Evolutionary conservation across 2,888 invertebrate genomes (phyloP), one percentile per base, ranked within the genome.

Genomic region (Apamea epomidion): DNA sequence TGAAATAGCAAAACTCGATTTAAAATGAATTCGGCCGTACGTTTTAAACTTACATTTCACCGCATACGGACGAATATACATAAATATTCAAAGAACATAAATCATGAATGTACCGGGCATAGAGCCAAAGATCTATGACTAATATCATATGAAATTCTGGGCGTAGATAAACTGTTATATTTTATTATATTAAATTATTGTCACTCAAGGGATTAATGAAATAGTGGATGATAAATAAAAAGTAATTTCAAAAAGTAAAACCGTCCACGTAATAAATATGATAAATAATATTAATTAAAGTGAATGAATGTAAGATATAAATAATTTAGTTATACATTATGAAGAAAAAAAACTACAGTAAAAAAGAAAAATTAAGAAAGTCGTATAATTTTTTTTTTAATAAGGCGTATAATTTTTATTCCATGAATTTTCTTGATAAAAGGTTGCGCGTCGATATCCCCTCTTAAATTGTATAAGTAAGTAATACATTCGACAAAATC

Each of bases 101-200:
- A 76, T 80, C 78, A 69, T 51, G 74, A 77, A 6, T 84, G 81
- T 81, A 78, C 86, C 51, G 76, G 86, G 87, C 83, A 37, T 0
- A 1, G n/a, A 64, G 86, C 87, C 81, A 85, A 67, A 80, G 78
- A 87, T 84, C 76, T 87, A 84, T 84, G 84, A 70, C 78, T 82
- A 82, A 87, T 82, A 62, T 64, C 70, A 83, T 73, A 81, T 84
- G 81, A 80, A 81, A 81, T 45, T 48, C 37, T 32, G 29, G n/a
- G 54, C 67, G 58, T 68, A 37, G 68, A 81, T 75, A 74, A 73
- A 37, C 81, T n/a, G 48, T 69, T 82, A 48, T 67, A 48, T 76
- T 60, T 78, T 74, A 74, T 65, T 78, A 70, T 42, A 29, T 16
- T 51, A n/a, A n/a, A 54, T 71, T 51, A 69, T 81, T 60, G 68